Evolutionary conservation across 37 sponge, comb jelly and placozoan genomes (phyloP), one percentile per base, ranked within the genome.

Genomic region (Oscarella lobularis): DNA sequence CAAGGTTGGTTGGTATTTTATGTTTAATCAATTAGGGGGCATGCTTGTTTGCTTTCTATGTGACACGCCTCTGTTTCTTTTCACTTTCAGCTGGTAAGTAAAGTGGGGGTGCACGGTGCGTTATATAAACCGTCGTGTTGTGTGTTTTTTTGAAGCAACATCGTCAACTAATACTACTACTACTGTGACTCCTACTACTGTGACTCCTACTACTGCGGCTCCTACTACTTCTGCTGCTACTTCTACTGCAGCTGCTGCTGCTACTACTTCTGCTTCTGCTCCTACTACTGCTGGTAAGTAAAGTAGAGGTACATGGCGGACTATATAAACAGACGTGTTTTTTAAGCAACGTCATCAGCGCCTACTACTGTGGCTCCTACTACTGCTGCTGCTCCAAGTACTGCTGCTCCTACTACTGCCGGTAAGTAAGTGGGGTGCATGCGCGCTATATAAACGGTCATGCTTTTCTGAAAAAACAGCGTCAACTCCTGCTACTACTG

Each of bases 131-230:
- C 84, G 81, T 83, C 39, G 40, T 54, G 74, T 74, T 31, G 31
- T 78, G 38, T n/a, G 39, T 33, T 31, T 39, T 55, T 1, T 74
- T 41, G 81, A 83, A 87, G 40, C 79, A 74, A n/a, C 81, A 65
- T 3, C 79, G 29, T 31, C 80, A 67, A 37, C 80, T 78, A 2
- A 83, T 20, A 38, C 38, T 1, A 0, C 33, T 36, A 29, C 29
- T 75, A 38, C 36, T 36, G 20, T 41, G 2, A 39, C 35, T 35
- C 55, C 77, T 40, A 40, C 54, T 38, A 33, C 77, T 66, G 39
- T 3, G 39, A 0, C 72, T 39, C 77, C 66, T 73, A 14, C 73
- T 75, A 36, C 73, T 37, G n/a, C n/a, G n/a, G 34, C 70, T 30
- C 76, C 66, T 39, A 39, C 40, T 75, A 40, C 39, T 37, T 32